Percentiles rank a stretch among this genome's conserved stretches.
These are phyloP conservation scores for Trypoxylon attenuatum DNA, from an alignment of 2,888 invertebrate species.

Conservation along the genomic window DNA sequence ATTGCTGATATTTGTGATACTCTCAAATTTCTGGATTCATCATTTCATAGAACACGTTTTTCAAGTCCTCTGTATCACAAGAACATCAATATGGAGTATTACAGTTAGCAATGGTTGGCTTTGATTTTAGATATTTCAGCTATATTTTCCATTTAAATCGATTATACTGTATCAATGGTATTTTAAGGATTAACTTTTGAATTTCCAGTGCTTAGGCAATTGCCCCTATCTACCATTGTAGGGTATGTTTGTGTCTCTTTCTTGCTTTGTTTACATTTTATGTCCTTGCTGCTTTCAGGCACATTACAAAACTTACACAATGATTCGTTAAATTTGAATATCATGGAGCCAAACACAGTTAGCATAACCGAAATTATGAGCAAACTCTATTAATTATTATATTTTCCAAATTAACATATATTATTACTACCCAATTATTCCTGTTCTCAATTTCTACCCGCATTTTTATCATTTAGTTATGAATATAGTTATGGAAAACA, in stretches of 20 bases:
- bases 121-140: not conserved
- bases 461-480: not conserved
- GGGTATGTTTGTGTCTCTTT: slow-evolving; percentile 45
- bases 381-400: not conserved
- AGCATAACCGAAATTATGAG: too few relatives aligned
- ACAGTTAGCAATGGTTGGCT: too few relatives aligned
- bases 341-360: slow-evolving; percentile 3
- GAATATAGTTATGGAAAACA: too few relatives aligned
- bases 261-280: slow-evolving; percentile 44
- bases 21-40: too few relatives aligned
- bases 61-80: too few relatives aligned
- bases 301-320: slow-evolving; percentile 21
- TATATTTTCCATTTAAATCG: not conserved
- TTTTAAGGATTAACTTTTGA: not conserved
- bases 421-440: not conserved
- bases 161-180: slow-evolving; percentile 4
- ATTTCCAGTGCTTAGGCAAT: not conserved
- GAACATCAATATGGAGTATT: too few relatives aligned
- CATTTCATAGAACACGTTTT: too few relatives aligned
- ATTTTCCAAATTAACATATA: not conserved
- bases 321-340: slow-evolving; percentile 37
- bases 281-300: slow-evolving; percentile 32
- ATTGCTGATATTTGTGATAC: too few relatives aligned
- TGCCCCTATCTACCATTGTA: slow-evolving; percentile 21
- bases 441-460: not conserved